phyloP scores from a whole-genome alignment of 2,113 vertebrate genomes.

The Urocynchramus pylzowi region DNA sequence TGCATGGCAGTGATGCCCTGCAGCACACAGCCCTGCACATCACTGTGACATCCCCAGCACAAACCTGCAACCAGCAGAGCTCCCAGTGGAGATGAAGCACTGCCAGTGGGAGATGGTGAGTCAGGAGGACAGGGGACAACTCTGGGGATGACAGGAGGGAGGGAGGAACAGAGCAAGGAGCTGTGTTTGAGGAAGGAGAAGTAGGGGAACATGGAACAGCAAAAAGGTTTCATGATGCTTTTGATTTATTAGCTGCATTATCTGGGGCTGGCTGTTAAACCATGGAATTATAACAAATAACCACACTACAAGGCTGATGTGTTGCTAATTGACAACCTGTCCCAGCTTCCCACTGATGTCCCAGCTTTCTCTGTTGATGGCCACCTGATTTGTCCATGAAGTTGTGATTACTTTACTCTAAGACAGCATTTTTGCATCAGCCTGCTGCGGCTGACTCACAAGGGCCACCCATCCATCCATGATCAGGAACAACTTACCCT shows the following conservation, averaged over 20 bases:
- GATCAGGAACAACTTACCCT: not conserved
- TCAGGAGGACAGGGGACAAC: not conserved
- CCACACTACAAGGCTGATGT: not conserved
- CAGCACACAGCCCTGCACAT: rapidly evolving
- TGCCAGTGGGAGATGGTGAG: not conserved
- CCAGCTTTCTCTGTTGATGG: not conserved
- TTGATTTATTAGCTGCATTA: not conserved
- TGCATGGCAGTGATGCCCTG: not conserved
- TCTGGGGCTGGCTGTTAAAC: not conserved
- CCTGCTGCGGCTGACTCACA: not conserved
- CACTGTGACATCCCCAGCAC: not conserved
- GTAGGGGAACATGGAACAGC: not conserved
- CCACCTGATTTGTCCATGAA: not conserved
- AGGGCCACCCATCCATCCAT: not conserved
- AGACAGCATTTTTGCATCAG: not conserved
- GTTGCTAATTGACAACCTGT: not conserved
- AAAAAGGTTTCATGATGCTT: rapidly evolving
- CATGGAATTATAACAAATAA: not conserved
- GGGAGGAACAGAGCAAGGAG: not conserved
- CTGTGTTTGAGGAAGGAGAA: not conserved
- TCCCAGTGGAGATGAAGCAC: rapidly evolving
- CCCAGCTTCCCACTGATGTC: not conserved
- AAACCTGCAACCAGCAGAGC: not conserved
- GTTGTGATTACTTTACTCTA: not conserved
- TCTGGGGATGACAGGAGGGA: not conserved